Base-by-base conservation (phyloP, 2,797 vertebrate genomes). In the Sciurus vulgaris region DNA sequence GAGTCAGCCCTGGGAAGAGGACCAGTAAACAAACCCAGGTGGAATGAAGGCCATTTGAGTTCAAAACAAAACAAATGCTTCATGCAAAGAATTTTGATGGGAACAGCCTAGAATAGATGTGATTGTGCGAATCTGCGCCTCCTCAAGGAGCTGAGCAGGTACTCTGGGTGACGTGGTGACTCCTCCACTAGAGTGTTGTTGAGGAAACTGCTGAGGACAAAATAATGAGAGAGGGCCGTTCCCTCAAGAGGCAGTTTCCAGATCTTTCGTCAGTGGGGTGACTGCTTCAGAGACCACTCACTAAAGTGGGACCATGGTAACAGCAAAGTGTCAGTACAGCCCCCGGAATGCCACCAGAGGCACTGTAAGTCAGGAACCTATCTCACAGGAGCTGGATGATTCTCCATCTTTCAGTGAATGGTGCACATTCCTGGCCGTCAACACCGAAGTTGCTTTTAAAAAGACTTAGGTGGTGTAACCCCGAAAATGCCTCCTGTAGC, bases 391-490 rank as follows among this genome's bases (percentile, higher is more conserved):
- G 59, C 65, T 2, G 20, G 33, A 33, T 10, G 70, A 14, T 51
- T 65, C 49, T 54, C 26, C 7, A 12, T 47, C 17, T 17, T 56
- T 17, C 35, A 4, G 0, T 2, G 0, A 26, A 33, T 11, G 26
- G 76, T 44, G 30, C 3, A 18, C 22, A 56, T 26, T 70, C 35
- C 65, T 30, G 3, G 7, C 24, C 4, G 10, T 51, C 56, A 2
- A 4, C 7, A 20, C 65, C 2, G 1, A 22, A 6, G 28, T 65
- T 74, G 70, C 51, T 41, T 74, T 49, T 41, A 81, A 73, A 47
- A 63, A 67, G 38, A 28, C 10, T 59, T 22, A 10, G 0, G 0
- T 12, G 51, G 47, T 9, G 6, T 38, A 59, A 2, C 5, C 13
- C 56, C 18, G 73, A 86, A 38, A 74, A 61, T 8, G 24, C 7